Evolutionary conservation across 2,888 invertebrate genomes (phyloP).

Genomic region (Orchesellides sinensis): DNA sequence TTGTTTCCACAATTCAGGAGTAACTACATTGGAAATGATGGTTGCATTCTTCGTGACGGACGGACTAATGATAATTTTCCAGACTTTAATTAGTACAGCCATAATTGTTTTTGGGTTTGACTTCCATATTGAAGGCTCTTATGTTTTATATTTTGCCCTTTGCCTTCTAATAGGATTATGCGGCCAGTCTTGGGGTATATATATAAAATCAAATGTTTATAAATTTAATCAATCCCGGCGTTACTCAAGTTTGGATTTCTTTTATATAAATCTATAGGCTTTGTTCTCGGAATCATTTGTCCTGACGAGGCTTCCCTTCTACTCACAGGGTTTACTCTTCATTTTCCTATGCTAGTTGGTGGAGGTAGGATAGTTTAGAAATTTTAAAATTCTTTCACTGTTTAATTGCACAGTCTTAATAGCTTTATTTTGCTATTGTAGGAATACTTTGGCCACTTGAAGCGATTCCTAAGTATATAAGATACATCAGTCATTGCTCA

Average conservation of each 20-base stretch:
- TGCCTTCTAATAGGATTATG: conserved; percentile 37
- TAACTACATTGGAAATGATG: conserved; percentile 42
- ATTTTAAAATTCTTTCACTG: neutral
- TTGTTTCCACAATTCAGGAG: conserved; percentile 8
- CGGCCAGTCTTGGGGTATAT: conserved; percentile 39
- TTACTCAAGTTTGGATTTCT: neutral
- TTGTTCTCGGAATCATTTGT: conserved; percentile 36
- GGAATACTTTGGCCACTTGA: conserved; percentile 53
- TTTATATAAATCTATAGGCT: conserved; percentile 6
- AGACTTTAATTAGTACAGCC: conserved; percentile 31
- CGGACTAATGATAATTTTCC: conserved; percentile 35
- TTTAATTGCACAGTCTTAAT: neutral
- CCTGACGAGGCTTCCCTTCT: conserved; percentile 37
- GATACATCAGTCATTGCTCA: conserved; percentile 34
- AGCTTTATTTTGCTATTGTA: neutral
- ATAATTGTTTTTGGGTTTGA: conserved; percentile 42
- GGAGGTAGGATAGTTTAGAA: conserved; percentile 16
- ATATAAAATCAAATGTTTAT: neutral
- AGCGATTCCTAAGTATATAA: conserved; percentile 12
- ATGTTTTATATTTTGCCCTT: conserved; percentile 20
- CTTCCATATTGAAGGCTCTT: conserved; percentile 29
- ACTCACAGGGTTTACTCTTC: conserved; percentile 26
- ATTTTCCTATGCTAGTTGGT: conserved; percentile 27
- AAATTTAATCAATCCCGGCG: neutral
- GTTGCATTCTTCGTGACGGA: conserved; percentile 30